A percentile compares a stretch with the other conserved stretches of the same genome.
Conservation (phyloP, 2,797 vertebrate species). For the Neosilurus mollespiculum region DNA sequence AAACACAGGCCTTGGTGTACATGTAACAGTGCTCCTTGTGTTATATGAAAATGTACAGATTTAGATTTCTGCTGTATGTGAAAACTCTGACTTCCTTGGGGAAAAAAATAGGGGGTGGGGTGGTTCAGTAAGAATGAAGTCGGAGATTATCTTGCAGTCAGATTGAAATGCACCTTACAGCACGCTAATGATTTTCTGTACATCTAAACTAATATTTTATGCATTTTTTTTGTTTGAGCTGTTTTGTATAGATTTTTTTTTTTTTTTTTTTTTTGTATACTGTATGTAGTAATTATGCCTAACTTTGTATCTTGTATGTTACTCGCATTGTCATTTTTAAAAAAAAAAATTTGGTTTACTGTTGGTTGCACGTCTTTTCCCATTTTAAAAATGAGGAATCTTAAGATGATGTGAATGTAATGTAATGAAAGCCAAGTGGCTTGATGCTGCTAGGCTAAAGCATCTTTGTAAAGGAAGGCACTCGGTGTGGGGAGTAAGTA, state of each 20-base stretch:
- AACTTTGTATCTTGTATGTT: neutral
- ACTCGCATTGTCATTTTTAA: neutral
- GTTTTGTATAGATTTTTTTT: neutral
- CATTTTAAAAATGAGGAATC: conserved; percentile 5
- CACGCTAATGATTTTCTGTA: neutral
- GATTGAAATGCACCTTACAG: neutral
- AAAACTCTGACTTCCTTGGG: neutral
- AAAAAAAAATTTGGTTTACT: neutral
- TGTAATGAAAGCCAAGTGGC: neutral
- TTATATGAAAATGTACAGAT: neutral
- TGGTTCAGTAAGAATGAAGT: neutral
- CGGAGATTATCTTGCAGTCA: neutral
- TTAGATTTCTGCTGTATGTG: neutral
- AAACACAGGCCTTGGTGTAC: neutral
- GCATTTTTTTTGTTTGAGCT: neutral
- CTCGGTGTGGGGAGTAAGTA: neutral
- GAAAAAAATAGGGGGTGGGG: too few species aligned
- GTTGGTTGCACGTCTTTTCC: conserved; percentile 6
- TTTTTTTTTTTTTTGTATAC: neutral
- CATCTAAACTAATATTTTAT: neutral
- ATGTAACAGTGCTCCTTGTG: conserved; percentile 7
- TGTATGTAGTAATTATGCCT: neutral
- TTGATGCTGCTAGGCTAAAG: neutral
- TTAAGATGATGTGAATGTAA: conserved; percentile 7
- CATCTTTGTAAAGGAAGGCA: conserved; percentile 3